Base-by-base conservation (phyloP, 2,113 vertebrate genomes). In the Bolborhynchus lineola region DNA sequence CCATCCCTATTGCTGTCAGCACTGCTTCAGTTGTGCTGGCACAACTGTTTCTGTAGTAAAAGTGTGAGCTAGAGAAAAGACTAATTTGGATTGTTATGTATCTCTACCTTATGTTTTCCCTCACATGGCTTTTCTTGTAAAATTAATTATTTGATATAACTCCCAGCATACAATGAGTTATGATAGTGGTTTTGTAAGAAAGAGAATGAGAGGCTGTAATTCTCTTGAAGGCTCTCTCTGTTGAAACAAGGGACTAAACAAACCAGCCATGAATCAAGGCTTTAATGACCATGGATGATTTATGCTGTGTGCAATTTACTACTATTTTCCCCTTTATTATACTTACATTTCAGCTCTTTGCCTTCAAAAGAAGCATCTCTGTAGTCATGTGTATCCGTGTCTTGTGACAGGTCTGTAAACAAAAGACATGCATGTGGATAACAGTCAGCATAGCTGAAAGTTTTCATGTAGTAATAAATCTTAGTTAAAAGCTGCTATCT, bases 331-430 rank as follows among this genome's bases (percentile, higher is more conserved):
- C 5, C 7, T 49, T 59, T 72, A 37, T 70, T 2, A 69, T 52
- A 91, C 97, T 96, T 93, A 98, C 95, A 95, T 46, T 94, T 96
- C 83, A 94, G 65, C 44, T 97, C 94, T 77, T 86, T 41, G 2
- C 85, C 87, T 72, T 95, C 86, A 89, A 49, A 88, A 65, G 33
- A 17, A 78, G 35, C 25, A 67, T 64, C 75, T 93, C 13, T 50
- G 77, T 8, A 49, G 65, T 29, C 71, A 52, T 29, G 44, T 16
- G 64, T 88, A 52, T 94, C 87, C 65, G 95, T 86, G 57, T 95
- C 76, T 90, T 79, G 87, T 14, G 69, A 76, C 53, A 52, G 71
- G 44, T 77, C 97, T 98, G 83, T 52, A 95, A 91, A 74, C 4
- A 86, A 93, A 96, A 0, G 2, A 59, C 81, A 87, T 16, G 68